phyloP scores from a whole-genome alignment of 2,113 vertebrate genomes.

The Numenius arquata region DNA sequence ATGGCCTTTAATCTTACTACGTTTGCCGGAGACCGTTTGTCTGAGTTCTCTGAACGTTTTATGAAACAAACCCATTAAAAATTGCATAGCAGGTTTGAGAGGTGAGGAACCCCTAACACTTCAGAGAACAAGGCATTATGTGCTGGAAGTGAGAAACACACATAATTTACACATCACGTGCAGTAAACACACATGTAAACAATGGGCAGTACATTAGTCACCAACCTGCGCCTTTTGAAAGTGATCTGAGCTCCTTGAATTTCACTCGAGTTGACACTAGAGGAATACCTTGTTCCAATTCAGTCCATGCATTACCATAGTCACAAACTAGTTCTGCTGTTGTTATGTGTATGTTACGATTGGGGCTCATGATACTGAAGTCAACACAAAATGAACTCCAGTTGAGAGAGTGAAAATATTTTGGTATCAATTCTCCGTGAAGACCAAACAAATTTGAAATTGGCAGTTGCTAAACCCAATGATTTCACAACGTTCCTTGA shows the following conservation, averaged over 20 bases:
- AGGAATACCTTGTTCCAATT: background rate
- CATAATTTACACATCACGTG: background rate
- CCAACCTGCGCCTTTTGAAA: background rate
- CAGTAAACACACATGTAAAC: background rate
- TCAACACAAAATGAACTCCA: background rate
- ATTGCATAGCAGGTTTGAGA: background rate
- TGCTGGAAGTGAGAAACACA: background rate
- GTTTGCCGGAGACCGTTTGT: background rate
- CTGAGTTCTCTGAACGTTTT: background rate
- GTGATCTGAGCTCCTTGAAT: background rate
- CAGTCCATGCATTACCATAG: background rate
- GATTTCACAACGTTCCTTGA: background rate
- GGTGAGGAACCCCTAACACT: background rate
- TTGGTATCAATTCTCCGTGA: background rate
- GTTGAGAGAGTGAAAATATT: background rate
- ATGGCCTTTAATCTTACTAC: background rate
- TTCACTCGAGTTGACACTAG: background rate
- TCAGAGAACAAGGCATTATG: background rate
- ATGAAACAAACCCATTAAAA: background rate
- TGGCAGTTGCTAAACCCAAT: background rate
- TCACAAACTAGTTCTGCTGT: background rate
- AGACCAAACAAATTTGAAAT: background rate
- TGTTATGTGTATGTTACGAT: too few species aligned
- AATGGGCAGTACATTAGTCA: background rate
- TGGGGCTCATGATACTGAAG: background rate